Base-by-base conservation (phyloP, 2,113 vertebrate genomes). In the Neolamprologus sp. region DNA sequence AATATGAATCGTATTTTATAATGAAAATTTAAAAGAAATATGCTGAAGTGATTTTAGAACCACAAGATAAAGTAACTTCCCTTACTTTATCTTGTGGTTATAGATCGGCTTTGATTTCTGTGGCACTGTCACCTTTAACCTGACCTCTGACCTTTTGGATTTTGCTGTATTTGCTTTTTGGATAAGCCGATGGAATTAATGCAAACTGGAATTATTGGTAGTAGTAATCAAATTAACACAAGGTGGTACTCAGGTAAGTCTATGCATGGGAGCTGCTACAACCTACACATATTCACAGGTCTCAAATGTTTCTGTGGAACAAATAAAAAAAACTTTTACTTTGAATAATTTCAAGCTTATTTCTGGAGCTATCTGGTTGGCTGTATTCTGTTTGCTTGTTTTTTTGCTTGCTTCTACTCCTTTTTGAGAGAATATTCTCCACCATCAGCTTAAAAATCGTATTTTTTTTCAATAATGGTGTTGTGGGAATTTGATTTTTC, bases 361-460 rank as follows among this genome's bases (percentile, higher is more conserved):
- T 78, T 5, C 71, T 78, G 71, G 42, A 49, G 16, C 42, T 4
- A 19, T 49, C 37, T 14, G 21, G 68, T 45, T 45, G 40, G 12
- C 21, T 45, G 35, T 71, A 26, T 17, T 65, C 17, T 68, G 7
- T 4, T 10, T 10, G 10, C 7, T 7, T 58, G 2, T 17, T 11
- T 26, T 14, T 75, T 75, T 75, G 60, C 19, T 78, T 8, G 71
- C 9, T 78, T 19, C 23, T 78, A 7, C 10, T 78, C 10, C 6
- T 49, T 31, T 49, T 49, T 17, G 23, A 75, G 68, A 75, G 2
- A 68, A 12, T 40, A 4, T n/a, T 9, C 2, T 21, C 11, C 9
- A 75, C 4, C 23, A 47, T 7, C 23, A 28, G 71, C 23, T 47
- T 31, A 47, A 19, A 75, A 28, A 28, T 17, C 0, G 0, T 26